Conservation (phyloP, 2,888 invertebrate genomes). For the Apotomis capreana region DNA sequence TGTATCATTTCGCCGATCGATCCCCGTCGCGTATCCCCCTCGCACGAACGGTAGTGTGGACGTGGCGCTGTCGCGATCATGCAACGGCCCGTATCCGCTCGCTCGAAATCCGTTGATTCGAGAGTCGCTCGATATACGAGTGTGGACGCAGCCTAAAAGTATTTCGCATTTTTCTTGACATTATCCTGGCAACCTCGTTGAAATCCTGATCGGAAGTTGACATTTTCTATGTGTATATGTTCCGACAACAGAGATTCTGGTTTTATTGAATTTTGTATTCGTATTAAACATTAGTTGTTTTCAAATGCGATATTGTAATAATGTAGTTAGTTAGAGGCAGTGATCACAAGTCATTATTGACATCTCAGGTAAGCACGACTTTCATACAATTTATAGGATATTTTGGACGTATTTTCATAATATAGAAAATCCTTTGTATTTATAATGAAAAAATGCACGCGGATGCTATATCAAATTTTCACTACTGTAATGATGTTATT, state of each 20-base stretch:
- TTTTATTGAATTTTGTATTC: constrained; percentile 24
- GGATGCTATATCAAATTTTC: no score
- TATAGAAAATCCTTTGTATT: not conserved
- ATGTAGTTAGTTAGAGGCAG: constrained; percentile 26
- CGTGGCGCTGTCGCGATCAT: no score
- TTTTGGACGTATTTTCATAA: constrained; percentile 3
- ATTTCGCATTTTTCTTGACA: no score
- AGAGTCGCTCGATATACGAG: no score
- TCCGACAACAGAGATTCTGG: not conserved
- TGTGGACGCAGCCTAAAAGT: no score
- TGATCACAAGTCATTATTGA: constrained; percentile 12
- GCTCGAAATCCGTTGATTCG: no score
- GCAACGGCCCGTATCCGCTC: no score
- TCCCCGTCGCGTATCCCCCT: no score
- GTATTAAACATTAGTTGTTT: constrained; percentile 16
- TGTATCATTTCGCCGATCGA: no score
- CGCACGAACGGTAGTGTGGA: no score
- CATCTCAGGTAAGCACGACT: constrained; percentile 22
- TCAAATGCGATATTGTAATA: constrained; percentile 12
- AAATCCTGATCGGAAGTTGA: not conserved
- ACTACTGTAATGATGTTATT: no score
- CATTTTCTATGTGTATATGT: not conserved
- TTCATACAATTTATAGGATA: constrained; percentile 8
- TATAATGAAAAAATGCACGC: not conserved
- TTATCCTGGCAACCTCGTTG: no score